phyloP scores from a whole-genome alignment of 1,140 invertebrate genomes.

The Melanaphis sacchari region DNA sequence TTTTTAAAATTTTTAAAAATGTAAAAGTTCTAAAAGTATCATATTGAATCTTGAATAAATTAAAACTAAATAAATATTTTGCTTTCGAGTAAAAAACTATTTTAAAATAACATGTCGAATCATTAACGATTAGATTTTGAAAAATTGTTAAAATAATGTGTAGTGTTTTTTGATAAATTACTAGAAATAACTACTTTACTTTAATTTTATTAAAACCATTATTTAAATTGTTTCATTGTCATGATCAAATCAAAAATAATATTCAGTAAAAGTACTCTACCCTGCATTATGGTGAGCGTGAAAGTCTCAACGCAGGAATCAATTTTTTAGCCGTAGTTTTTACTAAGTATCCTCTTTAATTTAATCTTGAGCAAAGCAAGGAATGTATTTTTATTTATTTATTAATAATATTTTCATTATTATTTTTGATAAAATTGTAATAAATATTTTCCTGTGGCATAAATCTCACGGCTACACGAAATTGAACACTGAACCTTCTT shows the following conservation, averaged over 20 bases:
- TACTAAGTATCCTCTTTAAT: neutral
- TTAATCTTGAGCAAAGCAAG: neutral
- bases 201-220: neutral
- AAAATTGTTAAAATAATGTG: neutral
- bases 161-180: neutral
- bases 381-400: neutral
- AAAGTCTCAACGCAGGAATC: neutral
- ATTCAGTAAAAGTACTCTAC: neutral
- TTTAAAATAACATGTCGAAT: neutral
- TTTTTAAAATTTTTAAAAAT: neutral
- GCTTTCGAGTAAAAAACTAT: neutral
- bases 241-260: neutral
- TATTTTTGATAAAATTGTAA: constrained; percentile 6
- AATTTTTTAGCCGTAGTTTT: neutral
- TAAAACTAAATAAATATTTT: neutral
- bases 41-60: neutral
- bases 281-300: neutral
- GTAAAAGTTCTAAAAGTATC: neutral
- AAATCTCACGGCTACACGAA: neutral
- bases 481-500: neutral
- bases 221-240: neutral
- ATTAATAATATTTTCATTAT: neutral
- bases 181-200: neutral
- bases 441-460: neutral
- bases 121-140: neutral